phyloP scores from a whole-genome alignment of 53 echinoderm and acorn worm species.

The Luidia sarsii region DNA sequence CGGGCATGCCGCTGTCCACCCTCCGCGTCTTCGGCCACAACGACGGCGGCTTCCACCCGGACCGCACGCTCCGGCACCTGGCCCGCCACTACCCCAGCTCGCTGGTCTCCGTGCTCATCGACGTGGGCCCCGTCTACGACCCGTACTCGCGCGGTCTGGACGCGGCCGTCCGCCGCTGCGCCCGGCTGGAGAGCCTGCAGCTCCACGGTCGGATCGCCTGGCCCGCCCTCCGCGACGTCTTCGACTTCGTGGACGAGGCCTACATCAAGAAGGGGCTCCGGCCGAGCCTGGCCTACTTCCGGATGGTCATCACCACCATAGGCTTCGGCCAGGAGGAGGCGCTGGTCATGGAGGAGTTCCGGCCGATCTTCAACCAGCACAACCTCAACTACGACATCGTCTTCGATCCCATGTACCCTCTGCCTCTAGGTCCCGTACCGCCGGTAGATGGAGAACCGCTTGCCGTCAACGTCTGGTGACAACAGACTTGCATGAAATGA shows the following conservation, averaged over 20 bases:
- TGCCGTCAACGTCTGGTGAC: slow-evolving; percentile 3
- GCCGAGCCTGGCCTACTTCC: slow-evolving; percentile 61
- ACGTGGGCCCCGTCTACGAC: slow-evolving; percentile 81
- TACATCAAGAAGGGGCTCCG: slow-evolving; percentile 62
- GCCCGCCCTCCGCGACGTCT: slow-evolving; percentile 79
- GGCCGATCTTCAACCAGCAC: slow-evolving; percentile 59
- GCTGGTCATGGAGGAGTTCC: slow-evolving; percentile 79
- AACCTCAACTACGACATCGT: slow-evolving; percentile 76
- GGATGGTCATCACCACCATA: slow-evolving; percentile 68
- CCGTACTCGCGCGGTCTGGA: slow-evolving; percentile 66
- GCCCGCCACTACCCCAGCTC: slow-evolving; percentile 67
- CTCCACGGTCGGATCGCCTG: slow-evolving; percentile 77
- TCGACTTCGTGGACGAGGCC: slow-evolving; percentile 71
- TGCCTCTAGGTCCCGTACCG: slow-evolving; percentile 51
- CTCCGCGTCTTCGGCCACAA: slow-evolving; percentile 83
- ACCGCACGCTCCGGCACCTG: slow-evolving; percentile 70
- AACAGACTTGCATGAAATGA: no score
- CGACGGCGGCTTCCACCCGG: slow-evolving; percentile 84
- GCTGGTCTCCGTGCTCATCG: slow-evolving; percentile 71
- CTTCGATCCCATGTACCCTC: slow-evolving; percentile 78
- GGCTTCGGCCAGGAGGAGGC: slow-evolving; percentile 59
- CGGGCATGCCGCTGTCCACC: slow-evolving; percentile 72
- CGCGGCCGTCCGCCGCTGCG: slow-evolving; percentile 63
- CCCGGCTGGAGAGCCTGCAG: slow-evolving; percentile 62
- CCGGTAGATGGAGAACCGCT: neutral